Conservation (phyloP, 2,888 invertebrate species). For the Ganaspis brasiliensis region DNA sequence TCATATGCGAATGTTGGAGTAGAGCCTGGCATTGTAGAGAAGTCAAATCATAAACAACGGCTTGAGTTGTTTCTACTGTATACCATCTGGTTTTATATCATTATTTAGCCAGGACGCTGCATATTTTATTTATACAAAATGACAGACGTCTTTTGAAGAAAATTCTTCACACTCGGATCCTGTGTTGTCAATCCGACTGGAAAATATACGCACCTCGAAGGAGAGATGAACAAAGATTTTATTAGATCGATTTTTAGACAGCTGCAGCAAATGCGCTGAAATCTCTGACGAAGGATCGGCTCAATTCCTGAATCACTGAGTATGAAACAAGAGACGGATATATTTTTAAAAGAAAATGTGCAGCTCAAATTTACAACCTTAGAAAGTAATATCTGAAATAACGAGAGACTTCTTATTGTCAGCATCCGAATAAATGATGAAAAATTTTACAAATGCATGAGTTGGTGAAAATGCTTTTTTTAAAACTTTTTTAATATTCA, state of each 20-base stretch:
- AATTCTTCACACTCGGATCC: not conserved
- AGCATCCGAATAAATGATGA: not conserved
- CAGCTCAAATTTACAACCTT: not conserved
- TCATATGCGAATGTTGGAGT: not conserved
- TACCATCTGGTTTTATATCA: not conserved
- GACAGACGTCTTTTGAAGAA: not conserved
- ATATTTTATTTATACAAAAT: not conserved
- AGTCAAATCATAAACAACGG: not conserved
- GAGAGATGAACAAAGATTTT: constrained; percentile 1
- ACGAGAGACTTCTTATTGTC: not conserved
- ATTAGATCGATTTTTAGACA: constrained; percentile 20
- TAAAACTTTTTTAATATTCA: too few relatives aligned
- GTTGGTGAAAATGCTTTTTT: too few relatives aligned
- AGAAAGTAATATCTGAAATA: constrained; percentile 8
- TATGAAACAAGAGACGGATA: constrained; percentile 2
- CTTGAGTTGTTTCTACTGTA: not conserved
- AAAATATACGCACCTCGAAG: not conserved
- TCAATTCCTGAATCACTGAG: constrained; percentile 11
- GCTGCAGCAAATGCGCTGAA: not conserved
- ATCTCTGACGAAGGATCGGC: not conserved
- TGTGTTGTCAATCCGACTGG: not conserved
- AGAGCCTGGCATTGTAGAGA: not conserved
- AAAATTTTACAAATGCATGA: too few relatives aligned
- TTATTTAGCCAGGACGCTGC: not conserved
- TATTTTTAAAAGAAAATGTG: not conserved